A percentile compares a stretch with the other conserved stretches of the same genome.
Evolutionary conservation across 2,888 invertebrate genomes (phyloP).

Genomic region (Homarus gammarus): DNA sequence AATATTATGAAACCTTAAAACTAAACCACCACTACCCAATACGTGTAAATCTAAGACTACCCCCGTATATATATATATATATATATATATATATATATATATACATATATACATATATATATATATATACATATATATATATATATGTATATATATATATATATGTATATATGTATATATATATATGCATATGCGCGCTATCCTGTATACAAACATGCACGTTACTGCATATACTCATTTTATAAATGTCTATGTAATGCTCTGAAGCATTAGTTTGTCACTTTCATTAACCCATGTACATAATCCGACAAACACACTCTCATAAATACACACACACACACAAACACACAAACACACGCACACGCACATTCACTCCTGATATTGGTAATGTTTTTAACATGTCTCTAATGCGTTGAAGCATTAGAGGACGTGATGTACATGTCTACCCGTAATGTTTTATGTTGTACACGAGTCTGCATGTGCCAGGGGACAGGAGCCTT

Average conservation of each 20-base stretch:
- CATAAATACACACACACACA: neutral
- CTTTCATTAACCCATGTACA: too few species aligned
- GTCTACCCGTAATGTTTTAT: neutral
- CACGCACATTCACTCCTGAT: neutral
- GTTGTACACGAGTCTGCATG: neutral
- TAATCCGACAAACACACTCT: too few species aligned
- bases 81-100: slow-evolving; percentile 49
- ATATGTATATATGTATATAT: neutral
- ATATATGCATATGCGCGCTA: neutral
- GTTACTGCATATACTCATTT: neutral
- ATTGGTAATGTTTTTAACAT: neutral
- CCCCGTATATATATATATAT: slow-evolving; percentile 36
- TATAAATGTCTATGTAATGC: too few species aligned
- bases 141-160: neutral
- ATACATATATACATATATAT: neutral
- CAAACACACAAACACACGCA: neutral
- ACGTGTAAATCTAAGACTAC: slow-evolving; percentile 15
- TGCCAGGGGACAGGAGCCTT: neutral
- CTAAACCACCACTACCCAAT: neutral
- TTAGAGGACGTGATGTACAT: neutral
- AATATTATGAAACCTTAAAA: too few species aligned
- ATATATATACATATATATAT: too few species aligned
- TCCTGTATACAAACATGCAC: neutral
- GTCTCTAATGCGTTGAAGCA: slow-evolving; percentile 1
- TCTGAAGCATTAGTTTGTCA: too few species aligned